Percentiles rank a stretch among this genome's conserved stretches.
Evolutionary conservation across 2,888 invertebrate species (phyloP).

Genomic region (Amblyjoppa proteus): DNA sequence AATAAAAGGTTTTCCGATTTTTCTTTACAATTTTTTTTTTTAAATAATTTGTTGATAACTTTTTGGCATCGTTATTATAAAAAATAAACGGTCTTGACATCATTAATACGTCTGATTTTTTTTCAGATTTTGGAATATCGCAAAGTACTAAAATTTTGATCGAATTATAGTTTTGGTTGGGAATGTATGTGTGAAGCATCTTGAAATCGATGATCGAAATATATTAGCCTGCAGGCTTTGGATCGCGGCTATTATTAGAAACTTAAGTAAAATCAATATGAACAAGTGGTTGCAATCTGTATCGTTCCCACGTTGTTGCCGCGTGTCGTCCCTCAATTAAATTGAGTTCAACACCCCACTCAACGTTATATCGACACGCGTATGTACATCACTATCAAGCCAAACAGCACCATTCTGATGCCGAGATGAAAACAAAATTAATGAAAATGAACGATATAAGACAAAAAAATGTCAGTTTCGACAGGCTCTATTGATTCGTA

Average conservation of each 20-base stretch:
- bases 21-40: no score
- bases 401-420: conserved; percentile 56
- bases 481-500: conserved; percentile 45
- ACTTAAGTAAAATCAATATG: conserved; percentile 61
- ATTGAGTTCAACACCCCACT: conserved; percentile 39
- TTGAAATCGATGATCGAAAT: conserved; percentile 29
- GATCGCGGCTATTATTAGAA: conserved; percentile 54
- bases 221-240: conserved; percentile 16
- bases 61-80: no score
- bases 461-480: conserved; percentile 39
- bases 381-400: conserved; percentile 70
- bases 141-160: no score
- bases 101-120: no score
- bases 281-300: conserved; percentile 57
- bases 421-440: not conserved
- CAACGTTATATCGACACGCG: conserved; percentile 38
- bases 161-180: no score
- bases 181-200: no score
- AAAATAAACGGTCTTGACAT: no score
- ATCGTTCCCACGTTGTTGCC: conserved; percentile 23
- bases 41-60: no score
- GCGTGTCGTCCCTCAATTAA: conserved; percentile 32
- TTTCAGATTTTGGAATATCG: no score
- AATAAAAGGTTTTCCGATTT: no score
- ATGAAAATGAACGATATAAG: conserved; percentile 40